phyloP scores from a whole-genome alignment of 1,140 invertebrate species.

The Drosophila insularis region DNA sequence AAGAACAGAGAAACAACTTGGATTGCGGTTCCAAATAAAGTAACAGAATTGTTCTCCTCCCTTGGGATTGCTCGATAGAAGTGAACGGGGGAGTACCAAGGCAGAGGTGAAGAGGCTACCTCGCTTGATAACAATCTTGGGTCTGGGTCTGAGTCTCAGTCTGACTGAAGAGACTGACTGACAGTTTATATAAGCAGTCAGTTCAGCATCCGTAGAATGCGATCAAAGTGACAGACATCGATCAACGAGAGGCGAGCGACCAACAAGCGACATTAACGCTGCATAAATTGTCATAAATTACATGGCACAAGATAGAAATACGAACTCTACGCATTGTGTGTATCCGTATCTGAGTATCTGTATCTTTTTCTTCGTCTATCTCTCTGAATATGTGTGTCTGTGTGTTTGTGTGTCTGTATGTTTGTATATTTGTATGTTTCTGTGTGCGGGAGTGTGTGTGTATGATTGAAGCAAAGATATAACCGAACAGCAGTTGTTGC shows the following conservation, averaged over 20 bases:
- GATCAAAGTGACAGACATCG: constrained; percentile 74
- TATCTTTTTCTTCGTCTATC: not conserved
- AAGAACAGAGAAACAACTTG: constrained; percentile 21
- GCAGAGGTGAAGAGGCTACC: not conserved
- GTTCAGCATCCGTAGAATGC: constrained; percentile 62
- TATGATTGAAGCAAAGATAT: constrained; percentile 53
- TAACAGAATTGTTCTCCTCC: constrained; percentile 32
- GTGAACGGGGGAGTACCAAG: not conserved
- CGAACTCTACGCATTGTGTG: constrained; percentile 53
- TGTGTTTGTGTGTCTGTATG: not conserved
- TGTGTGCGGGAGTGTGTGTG: constrained; percentile 9
- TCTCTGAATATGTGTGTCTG: not conserved
- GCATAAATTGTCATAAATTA: constrained; percentile 82
- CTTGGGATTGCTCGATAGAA: not conserved
- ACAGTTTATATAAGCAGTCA: constrained; percentile 75
- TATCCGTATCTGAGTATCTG: constrained; percentile 39
- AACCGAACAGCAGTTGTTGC: constrained; percentile 47
- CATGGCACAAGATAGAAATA: constrained; percentile 43
- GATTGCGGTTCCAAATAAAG: constrained; percentile 74
- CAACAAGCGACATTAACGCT: constrained; percentile 74
- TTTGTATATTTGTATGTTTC: too few species aligned
- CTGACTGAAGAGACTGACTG: constrained; percentile 7
- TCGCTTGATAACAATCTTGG: constrained; percentile 65
- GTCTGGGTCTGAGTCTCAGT: constrained; percentile 26
- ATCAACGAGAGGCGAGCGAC: constrained; percentile 66